Evolutionary conservation across 2,797 vertebrate genomes (phyloP), one percentile per base, ranked within the genome.

Genomic region (Pygocentrus nattereri): DNA sequence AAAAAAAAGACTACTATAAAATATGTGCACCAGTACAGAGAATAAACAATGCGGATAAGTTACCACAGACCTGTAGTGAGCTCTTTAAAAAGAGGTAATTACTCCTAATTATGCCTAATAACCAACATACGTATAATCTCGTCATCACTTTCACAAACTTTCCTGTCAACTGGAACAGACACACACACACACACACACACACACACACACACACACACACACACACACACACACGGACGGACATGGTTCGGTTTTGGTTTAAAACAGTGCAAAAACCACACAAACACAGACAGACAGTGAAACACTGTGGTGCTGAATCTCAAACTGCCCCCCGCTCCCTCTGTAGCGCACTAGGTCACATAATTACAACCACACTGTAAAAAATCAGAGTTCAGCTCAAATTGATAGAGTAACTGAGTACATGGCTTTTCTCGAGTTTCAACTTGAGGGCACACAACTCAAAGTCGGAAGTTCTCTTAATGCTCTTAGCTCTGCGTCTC

Each of bases 41-140:
- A 71, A 62, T 56, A 76, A 71, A 68, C 74, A 77, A 30, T 47
- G 31, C 68, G 30, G 72, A 85, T 83, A 78, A 78, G 75, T 86
- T 82, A 85, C 31, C 82, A 78, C 85, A 80, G 78, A 81, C 49
- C 56, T 82, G 79, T 6, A 67, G 34, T 61, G 69, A 80, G 73
- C 71, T 27, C 12, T 27, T 61, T n/a, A n/a, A 79, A 65, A 56
- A 75, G 78, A 83, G 81, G 83, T 74, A 76, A 79, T 82, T 73
- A 73, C 50, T 76, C 67, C 75, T 54, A 49, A 41, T 49, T 23
- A 74, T 23, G n/a, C 25, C 4, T 50, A n/a, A n/a, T n/a, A n/a
- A n/a, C n/a, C n/a, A n/a, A n/a, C n/a, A 65, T 58, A 49, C 21
- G 18, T 50, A 58, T 15, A 41, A 49, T 34, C n/a, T 78, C n/a